These are phyloP conservation scores for Novumbra hubbsi DNA, from an alignment of 2,797 vertebrate species.

Conservation along the genomic window DNA sequence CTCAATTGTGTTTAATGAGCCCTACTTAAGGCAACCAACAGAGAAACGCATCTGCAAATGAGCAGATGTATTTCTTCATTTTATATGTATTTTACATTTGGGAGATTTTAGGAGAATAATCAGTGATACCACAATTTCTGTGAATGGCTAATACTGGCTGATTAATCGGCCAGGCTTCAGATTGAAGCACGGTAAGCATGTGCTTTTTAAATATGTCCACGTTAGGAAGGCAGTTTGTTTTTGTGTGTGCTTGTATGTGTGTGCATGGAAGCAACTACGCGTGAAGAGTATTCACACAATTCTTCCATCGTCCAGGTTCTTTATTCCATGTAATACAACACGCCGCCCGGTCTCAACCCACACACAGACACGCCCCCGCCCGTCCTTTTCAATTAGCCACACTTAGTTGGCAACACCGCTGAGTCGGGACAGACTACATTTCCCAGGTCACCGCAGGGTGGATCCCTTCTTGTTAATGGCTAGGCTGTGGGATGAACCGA, in stretches of 20 bases:
- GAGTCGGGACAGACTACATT: conserved; percentile 70
- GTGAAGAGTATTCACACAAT: not conserved
- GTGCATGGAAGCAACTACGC: not conserved
- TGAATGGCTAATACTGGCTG: too few relatives aligned
- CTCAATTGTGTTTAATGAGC: too few relatives aligned
- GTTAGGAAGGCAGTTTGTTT: not conserved
- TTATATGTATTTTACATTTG: too few relatives aligned
- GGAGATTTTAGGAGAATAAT: too few relatives aligned
- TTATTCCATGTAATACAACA: too few relatives aligned
- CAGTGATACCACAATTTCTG: too few relatives aligned
- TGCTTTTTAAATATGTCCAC: conserved; percentile 20
- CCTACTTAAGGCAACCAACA: too few relatives aligned
- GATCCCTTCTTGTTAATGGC: conserved; percentile 67
- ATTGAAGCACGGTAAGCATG: conserved; percentile 21
- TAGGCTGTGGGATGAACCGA: conserved; percentile 34
- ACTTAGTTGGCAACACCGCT: conserved; percentile 64
- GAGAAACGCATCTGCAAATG: too few relatives aligned
- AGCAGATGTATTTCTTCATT: too few relatives aligned
- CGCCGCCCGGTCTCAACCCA: conserved; percentile 20
- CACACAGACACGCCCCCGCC: conserved; percentile 49
- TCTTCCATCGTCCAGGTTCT: not conserved
- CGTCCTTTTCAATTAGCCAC: conserved; percentile 72
- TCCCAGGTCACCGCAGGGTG: conserved; percentile 59
- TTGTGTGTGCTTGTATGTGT: not conserved
- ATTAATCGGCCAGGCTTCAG: too few relatives aligned